phyloP scores from a whole-genome alignment of 1,140 invertebrate species.

The Pseudomyrmex pallidus region DNA sequence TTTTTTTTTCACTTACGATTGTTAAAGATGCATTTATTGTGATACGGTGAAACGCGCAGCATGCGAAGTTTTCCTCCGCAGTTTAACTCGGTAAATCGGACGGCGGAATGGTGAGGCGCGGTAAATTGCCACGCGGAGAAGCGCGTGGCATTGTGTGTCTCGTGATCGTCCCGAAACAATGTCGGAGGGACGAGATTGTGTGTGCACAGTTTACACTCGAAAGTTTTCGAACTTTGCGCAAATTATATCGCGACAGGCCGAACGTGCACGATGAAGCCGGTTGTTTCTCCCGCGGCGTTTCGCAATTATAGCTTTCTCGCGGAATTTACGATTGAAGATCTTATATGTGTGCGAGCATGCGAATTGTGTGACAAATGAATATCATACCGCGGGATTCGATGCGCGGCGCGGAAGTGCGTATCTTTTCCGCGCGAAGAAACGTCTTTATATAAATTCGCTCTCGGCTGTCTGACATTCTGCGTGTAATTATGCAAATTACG shows the following conservation, averaged over 20 bases:
- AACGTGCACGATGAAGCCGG: constrained; percentile 55
- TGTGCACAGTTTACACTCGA: constrained; percentile 63
- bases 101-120: constrained; percentile 54
- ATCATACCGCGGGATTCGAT: background rate
- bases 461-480: background rate
- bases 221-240: constrained; percentile 66
- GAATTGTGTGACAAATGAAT: constrained; percentile 19
- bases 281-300: constrained; percentile 29
- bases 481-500: too few species aligned
- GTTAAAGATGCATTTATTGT: constrained; percentile 1
- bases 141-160: constrained; percentile 55
- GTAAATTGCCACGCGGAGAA: constrained; percentile 57
- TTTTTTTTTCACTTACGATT: too few species aligned
- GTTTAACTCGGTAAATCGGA: constrained; percentile 20
- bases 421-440: background rate
- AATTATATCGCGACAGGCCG: constrained; percentile 61
- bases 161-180: constrained; percentile 61
- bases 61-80: constrained; percentile 17
- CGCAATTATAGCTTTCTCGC: constrained; percentile 42
- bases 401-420: background rate
- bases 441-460: background rate
- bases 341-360: constrained; percentile 52
- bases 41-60: background rate
- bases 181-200: background rate
- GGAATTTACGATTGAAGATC: constrained; percentile 51